Percentiles rank a stretch among this genome's conserved stretches.
These are phyloP conservation scores for Octodonta nipae DNA, from an alignment of 2,888 invertebrate species.

Conservation along the genomic window DNA sequence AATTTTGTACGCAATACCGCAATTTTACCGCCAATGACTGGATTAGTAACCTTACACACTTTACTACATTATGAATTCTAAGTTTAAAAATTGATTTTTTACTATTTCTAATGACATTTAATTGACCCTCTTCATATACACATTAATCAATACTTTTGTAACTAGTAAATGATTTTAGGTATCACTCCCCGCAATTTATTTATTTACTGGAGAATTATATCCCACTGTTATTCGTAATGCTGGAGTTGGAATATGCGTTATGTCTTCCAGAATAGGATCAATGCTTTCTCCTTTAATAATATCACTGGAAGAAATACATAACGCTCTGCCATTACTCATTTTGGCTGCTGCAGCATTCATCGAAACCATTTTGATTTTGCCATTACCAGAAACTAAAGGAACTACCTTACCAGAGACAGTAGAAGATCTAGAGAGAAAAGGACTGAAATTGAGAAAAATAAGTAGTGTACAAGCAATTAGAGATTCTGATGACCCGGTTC, in stretches of 20 bases:
- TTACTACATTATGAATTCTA: no score
- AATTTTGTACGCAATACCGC: no score
- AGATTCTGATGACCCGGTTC: no score
- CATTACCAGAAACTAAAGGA: constrained; percentile 33
- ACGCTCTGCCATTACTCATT: constrained; percentile 26
- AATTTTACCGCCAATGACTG: no score
- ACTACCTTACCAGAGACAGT: constrained; percentile 40
- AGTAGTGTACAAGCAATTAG: no score
- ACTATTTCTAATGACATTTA: no score
- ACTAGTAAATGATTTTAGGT: no score
- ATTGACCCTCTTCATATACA: no score
- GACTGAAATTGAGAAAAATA: no score
- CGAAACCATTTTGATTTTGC: constrained; percentile 26
- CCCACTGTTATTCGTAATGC: constrained; percentile 66
- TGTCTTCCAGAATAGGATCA: constrained; percentile 65
- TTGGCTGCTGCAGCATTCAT: constrained; percentile 24
- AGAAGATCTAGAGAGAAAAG: constrained; percentile 32
- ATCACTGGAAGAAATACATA: constrained; percentile 20
- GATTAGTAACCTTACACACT: no score
- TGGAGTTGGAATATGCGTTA: constrained; percentile 60
- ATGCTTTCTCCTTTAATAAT: constrained; percentile 41
- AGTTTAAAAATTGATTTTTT: no score
- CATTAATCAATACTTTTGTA: no score
- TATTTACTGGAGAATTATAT: constrained; percentile 64
- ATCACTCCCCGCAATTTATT: constrained; percentile 47